These are phyloP conservation scores for Drosophila athabasca DNA, from an alignment of 1,140 invertebrate genomes.

Conservation along the genomic window DNA sequence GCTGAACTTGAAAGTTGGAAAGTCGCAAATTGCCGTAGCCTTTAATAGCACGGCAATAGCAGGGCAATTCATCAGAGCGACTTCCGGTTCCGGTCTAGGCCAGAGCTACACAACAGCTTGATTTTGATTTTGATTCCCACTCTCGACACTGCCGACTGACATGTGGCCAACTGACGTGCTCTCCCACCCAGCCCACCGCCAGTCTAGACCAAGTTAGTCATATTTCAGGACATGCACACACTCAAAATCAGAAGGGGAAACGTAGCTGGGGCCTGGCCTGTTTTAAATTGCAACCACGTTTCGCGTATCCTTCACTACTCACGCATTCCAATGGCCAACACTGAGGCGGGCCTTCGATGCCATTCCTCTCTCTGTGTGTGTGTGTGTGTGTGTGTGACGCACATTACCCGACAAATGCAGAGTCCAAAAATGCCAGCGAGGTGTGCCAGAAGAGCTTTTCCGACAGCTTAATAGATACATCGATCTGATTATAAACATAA, in stretches of 20 bases:
- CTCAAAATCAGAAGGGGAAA: constrained; percentile 24
- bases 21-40: not conserved
- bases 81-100: constrained; percentile 67
- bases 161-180: constrained; percentile 58
- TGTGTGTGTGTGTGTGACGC: not conserved
- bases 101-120: constrained; percentile 49
- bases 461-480: too few species aligned
- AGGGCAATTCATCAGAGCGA: constrained; percentile 65
- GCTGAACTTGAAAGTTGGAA: constrained; percentile 50
- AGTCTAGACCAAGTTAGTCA: constrained; percentile 51
- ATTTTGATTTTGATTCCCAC: constrained; percentile 44
- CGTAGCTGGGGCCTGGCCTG: constrained; percentile 33
- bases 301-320: constrained; percentile 76
- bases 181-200: not conserved
- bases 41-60: constrained; percentile 10
- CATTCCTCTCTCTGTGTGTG: not conserved
- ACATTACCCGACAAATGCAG: constrained; percentile 11
- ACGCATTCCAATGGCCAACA: constrained; percentile 76
- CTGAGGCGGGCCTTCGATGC: constrained; percentile 18
- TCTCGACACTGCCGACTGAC: constrained; percentile 37
- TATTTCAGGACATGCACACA: constrained; percentile 51
- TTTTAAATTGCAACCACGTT: constrained; percentile 76
- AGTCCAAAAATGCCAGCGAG: constrained; percentile 2
- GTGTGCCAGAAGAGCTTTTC: constrained; percentile 3
- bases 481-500: not conserved